Conservation (phyloP, 2,113 vertebrate species). For the Leptobrachium ailaonicum region DNA sequence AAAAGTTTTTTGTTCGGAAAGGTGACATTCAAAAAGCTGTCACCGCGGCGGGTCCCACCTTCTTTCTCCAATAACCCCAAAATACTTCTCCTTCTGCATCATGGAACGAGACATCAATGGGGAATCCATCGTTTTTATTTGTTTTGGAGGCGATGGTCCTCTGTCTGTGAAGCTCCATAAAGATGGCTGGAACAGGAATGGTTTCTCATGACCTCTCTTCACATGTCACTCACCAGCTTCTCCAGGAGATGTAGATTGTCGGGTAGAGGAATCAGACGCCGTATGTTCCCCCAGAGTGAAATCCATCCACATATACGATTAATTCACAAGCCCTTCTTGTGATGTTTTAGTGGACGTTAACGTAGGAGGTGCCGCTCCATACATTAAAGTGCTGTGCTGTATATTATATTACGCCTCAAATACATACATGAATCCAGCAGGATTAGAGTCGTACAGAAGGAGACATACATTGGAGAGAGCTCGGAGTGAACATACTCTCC, state of each 20-base stretch:
- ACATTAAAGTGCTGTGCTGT: too few relatives aligned
- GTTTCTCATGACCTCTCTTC: constrained; percentile 29
- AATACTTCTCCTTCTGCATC: constrained; percentile 34
- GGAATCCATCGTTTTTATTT: constrained; percentile 22
- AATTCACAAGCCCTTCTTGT: too few relatives aligned
- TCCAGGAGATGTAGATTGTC: background rate
- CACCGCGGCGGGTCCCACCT: constrained; percentile 12
- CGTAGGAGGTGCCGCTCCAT: too few relatives aligned
- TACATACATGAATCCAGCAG: too few relatives aligned
- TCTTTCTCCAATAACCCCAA: constrained; percentile 44
- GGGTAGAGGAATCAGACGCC: background rate
- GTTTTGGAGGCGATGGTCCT: constrained; percentile 15
- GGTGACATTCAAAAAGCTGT: constrained; percentile 50
- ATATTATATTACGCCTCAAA: too few relatives aligned
- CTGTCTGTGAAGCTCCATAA: constrained; percentile 18
- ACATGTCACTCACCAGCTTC: constrained; percentile 28
- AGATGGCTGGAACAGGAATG: constrained; percentile 16
- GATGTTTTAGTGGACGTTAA: too few relatives aligned
- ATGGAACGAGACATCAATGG: constrained; percentile 18
- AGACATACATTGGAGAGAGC: too few relatives aligned
- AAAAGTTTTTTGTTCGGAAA: constrained; percentile 28
- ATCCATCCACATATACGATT: too few relatives aligned
- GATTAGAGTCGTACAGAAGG: too few relatives aligned
- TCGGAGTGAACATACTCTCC: too few relatives aligned
- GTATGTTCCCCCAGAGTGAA: background rate